Evolutionary conservation across 2,888 invertebrate genomes (phyloP), one percentile per base, ranked within the genome.

Genomic region (Pecten maximus): DNA sequence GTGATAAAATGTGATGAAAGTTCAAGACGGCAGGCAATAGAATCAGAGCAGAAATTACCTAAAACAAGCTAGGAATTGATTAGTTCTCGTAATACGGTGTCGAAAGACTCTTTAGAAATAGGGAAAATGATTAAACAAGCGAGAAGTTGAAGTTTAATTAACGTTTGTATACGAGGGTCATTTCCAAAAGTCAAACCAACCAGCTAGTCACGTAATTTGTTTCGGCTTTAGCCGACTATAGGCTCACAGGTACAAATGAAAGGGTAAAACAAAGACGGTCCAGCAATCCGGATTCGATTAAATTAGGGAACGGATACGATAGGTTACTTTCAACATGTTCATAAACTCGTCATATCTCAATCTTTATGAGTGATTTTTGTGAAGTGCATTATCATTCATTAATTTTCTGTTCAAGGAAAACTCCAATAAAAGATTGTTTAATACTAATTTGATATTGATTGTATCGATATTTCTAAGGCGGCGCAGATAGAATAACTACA

Each of bases 111-210:
- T 35, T 74, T 74, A 74, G 74, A 74, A 74, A 74, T 74, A 74
- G 74, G 60, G 74, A 74, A 74, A 74, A 74, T 74, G 74, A 74
- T 74, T 74, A 74, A 74, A 74, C 74, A 74, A 74, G 74, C 74
- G 74, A 74, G 74, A 74, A 74, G 74, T 74, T 74, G 74, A 74
- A 74, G 74, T 74, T 74, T 74, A 74, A 74, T 74, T 74, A 74
- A 74, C 74, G 74, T 74, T 74, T 74, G 74, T 74, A 74, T 74
- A 74, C 74, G 74, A 74, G 74, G 74, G 74, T 74, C 74, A 74
- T 35, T 74, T 74, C 74, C 23, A 74, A 74, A 74, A 74, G 74
- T 74, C 74, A 74, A 74, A 74, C 74, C 74, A 74, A 15, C 74
- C 74, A 74, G 74, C 28, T 74, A 74, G 74, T 74, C 74, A 74